phyloP scores from a whole-genome alignment of 2,113 vertebrate species.

The Probosciger aterrimus region DNA sequence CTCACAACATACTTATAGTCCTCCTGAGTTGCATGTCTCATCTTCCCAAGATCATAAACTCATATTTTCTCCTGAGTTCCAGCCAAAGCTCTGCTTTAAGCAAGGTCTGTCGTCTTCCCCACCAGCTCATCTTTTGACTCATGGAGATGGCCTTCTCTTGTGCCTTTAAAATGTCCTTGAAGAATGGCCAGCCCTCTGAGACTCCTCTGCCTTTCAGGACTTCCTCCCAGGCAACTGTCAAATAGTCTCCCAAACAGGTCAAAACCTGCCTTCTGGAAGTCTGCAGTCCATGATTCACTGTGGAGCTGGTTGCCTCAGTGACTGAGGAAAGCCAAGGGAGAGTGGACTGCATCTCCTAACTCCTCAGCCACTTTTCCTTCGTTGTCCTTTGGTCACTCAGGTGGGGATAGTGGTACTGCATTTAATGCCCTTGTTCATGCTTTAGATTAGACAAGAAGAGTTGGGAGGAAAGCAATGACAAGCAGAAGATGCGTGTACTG shows the following conservation, averaged over 20 bases:
- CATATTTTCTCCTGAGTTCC: neutral
- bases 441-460: neutral
- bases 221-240: neutral
- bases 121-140: neutral
- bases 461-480: neutral
- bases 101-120: neutral
- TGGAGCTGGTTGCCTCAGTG: neutral
- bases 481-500: neutral
- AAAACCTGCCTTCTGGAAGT: neutral
- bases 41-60: neutral
- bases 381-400: neutral
- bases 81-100: neutral
- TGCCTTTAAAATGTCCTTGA: neutral
- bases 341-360: neutral
- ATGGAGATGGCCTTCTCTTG: neutral
- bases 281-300: neutral
- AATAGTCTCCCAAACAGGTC: neutral
- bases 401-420: neutral
- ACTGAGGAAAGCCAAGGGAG: neutral
- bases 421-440: neutral
- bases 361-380: neutral
- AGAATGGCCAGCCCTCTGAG: neutral
- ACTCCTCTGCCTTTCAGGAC: neutral
- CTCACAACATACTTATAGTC: neutral
- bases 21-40: neutral